These are phyloP conservation scores for Threskiornis aethiopicus DNA, from an alignment of 2,797 vertebrate species.

Conservation along the genomic window DNA sequence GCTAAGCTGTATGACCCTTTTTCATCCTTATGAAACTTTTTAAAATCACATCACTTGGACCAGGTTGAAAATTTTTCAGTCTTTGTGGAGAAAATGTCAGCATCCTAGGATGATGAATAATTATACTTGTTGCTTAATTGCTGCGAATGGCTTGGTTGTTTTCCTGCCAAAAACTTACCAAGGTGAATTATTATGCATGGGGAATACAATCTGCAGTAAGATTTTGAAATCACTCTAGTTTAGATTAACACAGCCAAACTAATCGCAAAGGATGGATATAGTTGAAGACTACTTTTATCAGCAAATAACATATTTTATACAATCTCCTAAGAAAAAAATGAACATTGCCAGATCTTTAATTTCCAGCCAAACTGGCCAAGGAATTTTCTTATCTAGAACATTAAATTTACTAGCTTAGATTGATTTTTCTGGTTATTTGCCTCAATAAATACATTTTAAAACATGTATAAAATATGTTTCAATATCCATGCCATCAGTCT, in stretches of 20 bases:
- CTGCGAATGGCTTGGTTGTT: neutral
- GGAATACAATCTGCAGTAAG: neutral
- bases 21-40: neutral
- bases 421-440: neutral
- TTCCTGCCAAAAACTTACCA: neutral
- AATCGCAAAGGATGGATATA: neutral
- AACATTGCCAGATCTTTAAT: neutral
- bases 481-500: neutral
- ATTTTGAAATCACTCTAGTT: neutral
- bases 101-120: neutral
- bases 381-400: neutral
- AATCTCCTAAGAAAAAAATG: neutral
- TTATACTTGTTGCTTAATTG: neutral
- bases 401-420: neutral
- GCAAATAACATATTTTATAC: neutral
- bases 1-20: neutral
- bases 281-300: neutral
- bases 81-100: neutral
- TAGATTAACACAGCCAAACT: neutral
- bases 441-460: neutral
- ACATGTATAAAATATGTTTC: neutral
- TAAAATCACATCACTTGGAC: neutral
- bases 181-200: neutral
- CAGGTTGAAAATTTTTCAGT: neutral
- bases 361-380: neutral